Evolutionary conservation across 2,888 invertebrate species (phyloP).

Genomic region (Agriopis leucophaearia): DNA sequence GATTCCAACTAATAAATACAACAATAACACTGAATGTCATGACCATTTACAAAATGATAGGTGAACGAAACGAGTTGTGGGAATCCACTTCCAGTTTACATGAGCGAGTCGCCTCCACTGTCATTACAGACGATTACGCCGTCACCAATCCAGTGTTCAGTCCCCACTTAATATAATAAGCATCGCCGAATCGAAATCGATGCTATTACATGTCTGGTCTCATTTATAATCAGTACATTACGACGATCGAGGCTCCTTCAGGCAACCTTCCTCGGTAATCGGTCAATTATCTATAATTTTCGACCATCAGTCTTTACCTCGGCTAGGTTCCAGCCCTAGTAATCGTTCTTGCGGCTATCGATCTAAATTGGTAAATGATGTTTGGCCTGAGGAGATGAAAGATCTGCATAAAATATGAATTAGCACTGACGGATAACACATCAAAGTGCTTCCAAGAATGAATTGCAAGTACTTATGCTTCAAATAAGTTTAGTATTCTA

Average conservation of each 20-base stretch:
- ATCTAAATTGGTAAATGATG: slow-evolving; percentile 80
- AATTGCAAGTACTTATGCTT: background rate
- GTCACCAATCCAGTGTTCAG: slow-evolving; percentile 79
- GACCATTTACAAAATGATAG: slow-evolving; percentile 57
- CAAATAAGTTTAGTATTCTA: background rate
- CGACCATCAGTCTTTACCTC: slow-evolving; percentile 82
- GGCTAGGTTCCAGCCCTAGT: slow-evolving; percentile 71
- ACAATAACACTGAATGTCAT: slow-evolving; percentile 56
- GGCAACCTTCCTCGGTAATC: slow-evolving; percentile 73
- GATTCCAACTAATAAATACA: slow-evolving; percentile 47
- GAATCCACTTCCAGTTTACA: slow-evolving; percentile 53
- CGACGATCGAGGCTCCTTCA: slow-evolving; percentile 53
- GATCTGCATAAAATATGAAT: slow-evolving; percentile 40
- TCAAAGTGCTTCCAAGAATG: slow-evolving; percentile 11
- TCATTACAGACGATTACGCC: slow-evolving; percentile 82
- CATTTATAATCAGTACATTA: slow-evolving; percentile 83
- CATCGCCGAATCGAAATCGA: slow-evolving; percentile 83
- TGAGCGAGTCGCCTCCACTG: slow-evolving; percentile 58
- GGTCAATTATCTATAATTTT: slow-evolving; percentile 85
- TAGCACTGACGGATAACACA: slow-evolving; percentile 15
- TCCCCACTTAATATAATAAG: slow-evolving; percentile 86
- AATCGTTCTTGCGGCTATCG: slow-evolving; percentile 71
- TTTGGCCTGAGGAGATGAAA: slow-evolving; percentile 50
- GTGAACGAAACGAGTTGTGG: slow-evolving; percentile 50
- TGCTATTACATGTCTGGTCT: slow-evolving; percentile 82